Conservation (phyloP, 2,797 vertebrate species). For the Malurus leucopterus region DNA sequence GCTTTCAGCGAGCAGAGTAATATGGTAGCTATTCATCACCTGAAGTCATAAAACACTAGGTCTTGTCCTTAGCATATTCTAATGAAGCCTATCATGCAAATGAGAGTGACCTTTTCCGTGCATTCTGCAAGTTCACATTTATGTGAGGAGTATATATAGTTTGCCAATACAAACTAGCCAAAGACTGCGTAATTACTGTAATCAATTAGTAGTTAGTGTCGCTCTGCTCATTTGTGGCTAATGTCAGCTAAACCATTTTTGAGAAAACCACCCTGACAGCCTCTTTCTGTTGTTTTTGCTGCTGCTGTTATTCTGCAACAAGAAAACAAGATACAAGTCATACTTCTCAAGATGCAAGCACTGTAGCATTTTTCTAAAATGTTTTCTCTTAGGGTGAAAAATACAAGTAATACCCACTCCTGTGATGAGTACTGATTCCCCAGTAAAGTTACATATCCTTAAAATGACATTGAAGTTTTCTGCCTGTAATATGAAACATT, state of each 20-base stretch:
- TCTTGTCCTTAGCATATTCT: conserved; percentile 96
- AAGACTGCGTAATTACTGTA: conserved; percentile 91
- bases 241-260: conserved; percentile 87
- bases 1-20: conserved; percentile 84
- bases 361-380: background rate
- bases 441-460: conserved; percentile 84
- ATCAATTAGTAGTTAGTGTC: conserved; percentile 93
- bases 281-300: conserved; percentile 69
- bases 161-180: conserved; percentile 92
- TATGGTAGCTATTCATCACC: conserved; percentile 93
- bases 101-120: conserved; percentile 92
- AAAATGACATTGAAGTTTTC: conserved; percentile 92
- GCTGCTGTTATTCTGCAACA: conserved; percentile 66
- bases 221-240: conserved; percentile 87
- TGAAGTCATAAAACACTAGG: conserved; percentile 88
- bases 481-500: conserved; percentile 83
- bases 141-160: conserved; percentile 84
- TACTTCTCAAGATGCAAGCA: conserved; percentile 67
- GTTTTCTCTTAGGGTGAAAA: conserved; percentile 1
- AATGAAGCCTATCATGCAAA: conserved; percentile 98
- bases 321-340: conserved; percentile 56
- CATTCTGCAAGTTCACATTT: conserved; percentile 94
- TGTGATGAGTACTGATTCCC: conserved; percentile 27
- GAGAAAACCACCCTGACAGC: conserved; percentile 73
- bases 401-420: conserved; percentile 2